These are phyloP conservation scores for Morone chrysops DNA, from an alignment of 2,113 vertebrate species.

Conservation along the genomic window DNA sequence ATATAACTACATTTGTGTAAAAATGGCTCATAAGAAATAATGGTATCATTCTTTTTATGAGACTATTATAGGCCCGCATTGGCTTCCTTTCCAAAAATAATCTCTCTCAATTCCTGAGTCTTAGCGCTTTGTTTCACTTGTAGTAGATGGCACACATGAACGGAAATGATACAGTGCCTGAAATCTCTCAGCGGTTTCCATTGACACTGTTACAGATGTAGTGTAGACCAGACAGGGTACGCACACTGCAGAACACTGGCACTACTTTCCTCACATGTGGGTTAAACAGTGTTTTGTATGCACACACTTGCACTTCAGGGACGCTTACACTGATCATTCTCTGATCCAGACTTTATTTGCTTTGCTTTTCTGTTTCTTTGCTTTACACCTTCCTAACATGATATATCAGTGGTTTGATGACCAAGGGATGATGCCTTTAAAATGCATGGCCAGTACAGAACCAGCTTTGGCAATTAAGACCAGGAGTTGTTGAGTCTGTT, in stretches of 20 bases:
- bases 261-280: not conserved
- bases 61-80: not conserved
- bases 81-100: constrained; percentile 26
- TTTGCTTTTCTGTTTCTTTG: not conserved
- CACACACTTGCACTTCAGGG: not conserved
- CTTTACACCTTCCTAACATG: not conserved
- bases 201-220: constrained; percentile 34
- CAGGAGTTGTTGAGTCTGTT: not conserved
- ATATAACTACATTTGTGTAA: not conserved
- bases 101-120: constrained; percentile 1
- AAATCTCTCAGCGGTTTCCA: constrained; percentile 57
- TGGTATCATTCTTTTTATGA: not conserved
- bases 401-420: not conserved
- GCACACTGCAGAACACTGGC: constrained; percentile 23
- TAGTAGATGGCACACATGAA: constrained; percentile 47
- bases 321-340: not conserved
- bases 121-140: constrained; percentile 15
- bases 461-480: not conserved
- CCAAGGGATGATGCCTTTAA: not conserved
- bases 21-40: not conserved
- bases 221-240: constrained; percentile 35
- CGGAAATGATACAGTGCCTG: constrained; percentile 54
- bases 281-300: constrained; percentile 1
- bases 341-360: not conserved
- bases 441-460: not conserved